Conservation (phyloP, 2,888 invertebrate species). For the Aphrophora alni region DNA sequence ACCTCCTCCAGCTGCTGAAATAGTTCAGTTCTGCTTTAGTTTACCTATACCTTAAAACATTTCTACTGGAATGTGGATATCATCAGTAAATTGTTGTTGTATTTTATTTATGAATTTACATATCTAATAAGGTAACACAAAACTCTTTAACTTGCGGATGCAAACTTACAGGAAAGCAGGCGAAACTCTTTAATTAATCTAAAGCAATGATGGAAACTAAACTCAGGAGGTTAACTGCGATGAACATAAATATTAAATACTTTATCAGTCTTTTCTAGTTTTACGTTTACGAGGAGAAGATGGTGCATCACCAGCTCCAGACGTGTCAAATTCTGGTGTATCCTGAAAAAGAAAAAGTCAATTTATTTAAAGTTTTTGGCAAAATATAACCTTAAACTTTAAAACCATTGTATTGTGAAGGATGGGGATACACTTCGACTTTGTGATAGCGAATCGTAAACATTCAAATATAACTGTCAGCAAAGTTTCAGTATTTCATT, state of each 20-base stretch:
- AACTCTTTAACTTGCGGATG: neutral
- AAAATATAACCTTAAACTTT: too few relatives aligned
- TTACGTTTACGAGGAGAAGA: conserved; percentile 49
- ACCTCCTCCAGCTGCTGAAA: neutral
- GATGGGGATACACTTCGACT: too few relatives aligned
- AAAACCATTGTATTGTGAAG: too few relatives aligned
- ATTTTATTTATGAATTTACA: neutral
- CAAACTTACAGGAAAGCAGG: neutral
- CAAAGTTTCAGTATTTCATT: too few relatives aligned
- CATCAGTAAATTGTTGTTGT: neutral
- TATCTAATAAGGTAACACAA: neutral
- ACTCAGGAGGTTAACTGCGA: neutral
- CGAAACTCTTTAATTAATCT: neutral
- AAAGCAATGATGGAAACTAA: neutral
- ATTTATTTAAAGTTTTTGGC: too few relatives aligned
- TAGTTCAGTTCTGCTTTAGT: neutral
- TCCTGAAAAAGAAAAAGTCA: neutral
- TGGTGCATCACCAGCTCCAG: conserved; percentile 45
- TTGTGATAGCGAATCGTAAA: too few relatives aligned
- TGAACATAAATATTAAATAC: neutral
- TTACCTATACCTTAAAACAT: neutral
- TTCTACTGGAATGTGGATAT: neutral
- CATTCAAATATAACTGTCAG: too few relatives aligned
- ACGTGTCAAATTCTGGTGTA: conserved; percentile 20
- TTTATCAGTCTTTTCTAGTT: conserved; percentile 51